Conservation (phyloP, 2,888 invertebrate genomes). For the Incurvaria masculella region DNA sequence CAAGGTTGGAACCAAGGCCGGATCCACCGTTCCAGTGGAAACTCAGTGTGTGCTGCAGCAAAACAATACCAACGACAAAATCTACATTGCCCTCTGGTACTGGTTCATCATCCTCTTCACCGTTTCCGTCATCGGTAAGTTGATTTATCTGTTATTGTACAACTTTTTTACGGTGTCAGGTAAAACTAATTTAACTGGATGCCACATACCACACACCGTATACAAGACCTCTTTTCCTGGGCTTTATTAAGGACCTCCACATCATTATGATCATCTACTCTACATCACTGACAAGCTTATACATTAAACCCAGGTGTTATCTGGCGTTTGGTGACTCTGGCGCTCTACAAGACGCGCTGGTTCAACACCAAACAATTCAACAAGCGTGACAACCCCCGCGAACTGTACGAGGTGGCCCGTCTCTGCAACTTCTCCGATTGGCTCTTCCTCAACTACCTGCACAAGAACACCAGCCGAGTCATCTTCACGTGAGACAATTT, state of each 20-base stretch:
- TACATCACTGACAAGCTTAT: no score
- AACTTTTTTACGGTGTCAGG: no score
- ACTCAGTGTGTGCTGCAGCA: conserved; percentile 73
- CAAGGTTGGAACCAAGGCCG: conserved; percentile 57
- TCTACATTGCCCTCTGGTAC: conserved; percentile 73
- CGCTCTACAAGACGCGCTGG: conserved; percentile 58
- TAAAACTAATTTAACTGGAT: no score
- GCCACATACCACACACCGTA: no score
- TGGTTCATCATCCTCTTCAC: conserved; percentile 74
- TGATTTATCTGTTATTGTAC: no score
- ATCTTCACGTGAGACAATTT: conserved; percentile 65
- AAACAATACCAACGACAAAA: conserved; percentile 79
- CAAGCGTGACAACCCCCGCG: conserved; percentile 62
- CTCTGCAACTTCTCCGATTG: conserved; percentile 76
- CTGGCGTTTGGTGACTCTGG: conserved; percentile 68
- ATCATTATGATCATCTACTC: no score
- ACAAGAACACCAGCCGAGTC: conserved; percentile 76
- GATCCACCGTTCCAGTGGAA: conserved; percentile 68
- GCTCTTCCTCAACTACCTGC: conserved; percentile 79
- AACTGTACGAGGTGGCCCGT: conserved; percentile 62
- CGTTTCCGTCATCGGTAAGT: conserved; percentile 56
- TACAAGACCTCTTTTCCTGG: no score
- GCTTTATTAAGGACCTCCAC: no score
- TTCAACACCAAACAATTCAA: conserved; percentile 66
- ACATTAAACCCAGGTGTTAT: no score